These are phyloP conservation scores for Spisula solida DNA, from an alignment of 2,888 invertebrate species.

Conservation along the genomic window DNA sequence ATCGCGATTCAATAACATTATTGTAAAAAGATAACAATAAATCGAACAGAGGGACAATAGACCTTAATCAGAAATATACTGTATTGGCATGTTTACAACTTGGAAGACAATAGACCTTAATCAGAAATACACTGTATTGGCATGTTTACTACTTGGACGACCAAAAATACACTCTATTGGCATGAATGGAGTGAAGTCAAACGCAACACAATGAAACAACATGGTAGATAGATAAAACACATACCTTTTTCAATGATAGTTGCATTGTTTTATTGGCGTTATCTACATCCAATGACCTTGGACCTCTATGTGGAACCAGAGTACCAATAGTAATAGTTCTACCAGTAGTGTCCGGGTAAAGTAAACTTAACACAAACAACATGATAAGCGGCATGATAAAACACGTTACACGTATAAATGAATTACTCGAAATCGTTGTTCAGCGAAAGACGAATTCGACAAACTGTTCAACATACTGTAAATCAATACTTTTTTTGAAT, in stretches of 20 bases:
- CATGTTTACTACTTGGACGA: no score
- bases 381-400: not conserved
- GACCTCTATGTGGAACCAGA: slow-evolving; percentile 18
- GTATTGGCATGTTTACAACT: not conserved
- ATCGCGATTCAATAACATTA: no score
- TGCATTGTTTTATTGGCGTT: not conserved
- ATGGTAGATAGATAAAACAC: not conserved
- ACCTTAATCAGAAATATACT: not conserved
- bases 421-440: not conserved
- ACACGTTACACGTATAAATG: not conserved
- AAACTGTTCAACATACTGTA: no score
- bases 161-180: no score
- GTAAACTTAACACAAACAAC: not conserved
- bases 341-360: not conserved
- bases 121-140: not conserved
- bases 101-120: not conserved
- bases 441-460: not conserved
- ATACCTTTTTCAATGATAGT: slow-evolving; percentile 14
- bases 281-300: not conserved
- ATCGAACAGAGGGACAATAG: no score
- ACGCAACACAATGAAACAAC: not conserved
- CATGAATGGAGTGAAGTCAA: no score
- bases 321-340: not conserved
- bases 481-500: no score
- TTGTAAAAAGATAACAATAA: no score